These are phyloP conservation scores for Corythoichthys haematopterus DNA, from an alignment of 2,113 vertebrate genomes.

Conservation along the genomic window DNA sequence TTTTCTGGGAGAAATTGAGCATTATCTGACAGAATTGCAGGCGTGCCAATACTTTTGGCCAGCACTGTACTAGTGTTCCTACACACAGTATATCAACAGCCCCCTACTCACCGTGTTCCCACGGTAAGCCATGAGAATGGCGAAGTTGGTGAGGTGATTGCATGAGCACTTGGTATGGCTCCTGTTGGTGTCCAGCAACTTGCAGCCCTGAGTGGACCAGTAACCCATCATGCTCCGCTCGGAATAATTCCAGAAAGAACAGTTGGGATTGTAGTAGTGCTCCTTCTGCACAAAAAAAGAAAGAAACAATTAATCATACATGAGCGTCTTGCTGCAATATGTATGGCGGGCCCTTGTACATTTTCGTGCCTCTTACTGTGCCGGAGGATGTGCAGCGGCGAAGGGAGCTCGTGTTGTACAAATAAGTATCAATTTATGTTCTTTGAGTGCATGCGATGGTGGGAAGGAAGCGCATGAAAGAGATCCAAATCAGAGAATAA, in stretches of 20 bases:
- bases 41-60: too few relatives aligned
- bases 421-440: neutral
- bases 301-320: constrained; percentile 30
- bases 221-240: constrained; percentile 98
- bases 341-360: constrained; percentile 17
- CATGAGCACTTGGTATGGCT: constrained; percentile 95
- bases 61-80: neutral
- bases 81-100: constrained; percentile 13
- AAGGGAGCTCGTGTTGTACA: neutral
- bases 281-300: constrained; percentile 78
- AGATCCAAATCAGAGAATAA: constrained; percentile 6
- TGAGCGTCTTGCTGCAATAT: constrained; percentile 29
- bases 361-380: constrained; percentile 12
- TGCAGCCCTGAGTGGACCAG: constrained; percentile 98
- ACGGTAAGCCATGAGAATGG: constrained; percentile 95
- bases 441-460: neutral
- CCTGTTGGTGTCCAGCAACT: constrained; percentile 91
- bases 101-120: constrained; percentile 83
- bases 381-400: neutral
- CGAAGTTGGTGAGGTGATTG: constrained; percentile 97
- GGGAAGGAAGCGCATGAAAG: constrained; percentile 1
- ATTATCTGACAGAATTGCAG: too few relatives aligned
- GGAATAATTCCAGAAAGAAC: constrained; percentile 99
- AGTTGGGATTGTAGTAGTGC: constrained; percentile 99
- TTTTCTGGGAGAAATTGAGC: too few relatives aligned